Conservation (phyloP, 2,888 invertebrate genomes). For the Smittia sp. region DNA sequence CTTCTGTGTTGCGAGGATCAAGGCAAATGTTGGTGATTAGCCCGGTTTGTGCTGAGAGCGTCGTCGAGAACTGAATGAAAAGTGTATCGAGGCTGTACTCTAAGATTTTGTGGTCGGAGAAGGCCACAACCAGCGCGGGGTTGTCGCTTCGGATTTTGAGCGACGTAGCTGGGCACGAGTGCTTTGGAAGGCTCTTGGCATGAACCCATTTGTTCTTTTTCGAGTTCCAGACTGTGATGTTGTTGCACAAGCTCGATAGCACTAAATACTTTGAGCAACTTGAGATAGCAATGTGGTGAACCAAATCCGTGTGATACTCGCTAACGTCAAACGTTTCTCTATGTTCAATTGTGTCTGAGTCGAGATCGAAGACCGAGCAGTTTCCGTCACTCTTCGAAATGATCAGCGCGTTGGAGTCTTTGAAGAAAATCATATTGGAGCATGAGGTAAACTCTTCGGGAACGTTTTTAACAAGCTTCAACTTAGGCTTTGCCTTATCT, state of each 20-base stretch:
- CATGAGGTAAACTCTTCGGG: slow-evolving; percentile 50
- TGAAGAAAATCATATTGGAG: slow-evolving; percentile 52
- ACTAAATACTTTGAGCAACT: slow-evolving; percentile 62
- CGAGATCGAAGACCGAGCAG: slow-evolving; percentile 53
- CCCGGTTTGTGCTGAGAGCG: slow-evolving; percentile 52
- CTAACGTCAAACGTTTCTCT: slow-evolving; percentile 50
- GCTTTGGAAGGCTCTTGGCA: slow-evolving; percentile 66
- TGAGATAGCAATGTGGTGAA: slow-evolving; percentile 57
- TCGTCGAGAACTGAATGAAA: slow-evolving; percentile 65
- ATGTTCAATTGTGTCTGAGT: slow-evolving; percentile 49
- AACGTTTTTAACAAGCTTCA: slow-evolving; percentile 51
- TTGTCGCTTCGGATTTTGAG: slow-evolving; percentile 63
- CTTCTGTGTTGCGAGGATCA: slow-evolving; percentile 62
- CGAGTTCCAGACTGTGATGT: slow-evolving; percentile 64
- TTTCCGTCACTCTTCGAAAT: slow-evolving; percentile 51
- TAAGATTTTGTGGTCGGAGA: slow-evolving; percentile 77
- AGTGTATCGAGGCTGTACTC: slow-evolving; percentile 69
- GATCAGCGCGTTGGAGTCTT: slow-evolving; percentile 52
- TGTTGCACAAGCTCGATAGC: slow-evolving; percentile 64
- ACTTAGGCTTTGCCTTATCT: slow-evolving; percentile 51
- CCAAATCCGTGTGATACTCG: slow-evolving; percentile 55
- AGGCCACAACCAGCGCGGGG: slow-evolving; percentile 65
- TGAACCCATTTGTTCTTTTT: slow-evolving; percentile 53
- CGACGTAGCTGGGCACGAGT: slow-evolving; percentile 68
- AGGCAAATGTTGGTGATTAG: slow-evolving; percentile 60